Conservation (phyloP, 2,113 vertebrate species). For the Ploceus nigricollis region DNA sequence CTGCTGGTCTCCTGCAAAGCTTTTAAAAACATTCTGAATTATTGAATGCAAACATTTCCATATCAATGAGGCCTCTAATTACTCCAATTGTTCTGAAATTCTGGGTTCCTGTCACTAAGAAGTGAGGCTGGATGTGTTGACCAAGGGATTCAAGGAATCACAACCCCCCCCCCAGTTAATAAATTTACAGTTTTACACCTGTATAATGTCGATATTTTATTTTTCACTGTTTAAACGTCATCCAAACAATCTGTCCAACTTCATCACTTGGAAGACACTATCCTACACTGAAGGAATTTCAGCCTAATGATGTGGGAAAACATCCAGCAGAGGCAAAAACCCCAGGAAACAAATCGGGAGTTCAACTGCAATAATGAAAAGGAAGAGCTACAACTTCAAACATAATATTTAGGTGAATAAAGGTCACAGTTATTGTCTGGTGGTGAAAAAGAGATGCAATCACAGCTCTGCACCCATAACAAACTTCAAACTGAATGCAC, state of each 20-base stretch:
- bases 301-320: neutral
- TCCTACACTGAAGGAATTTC: neutral
- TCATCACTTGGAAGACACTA: neutral
- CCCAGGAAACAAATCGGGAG: neutral
- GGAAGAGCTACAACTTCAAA: neutral
- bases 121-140: neutral
- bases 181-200: neutral
- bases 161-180: neutral
- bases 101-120: neutral
- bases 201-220: neutral
- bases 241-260: neutral
- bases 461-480: accelerated
- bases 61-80: neutral
- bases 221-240: neutral
- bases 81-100: neutral
- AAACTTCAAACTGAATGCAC: neutral
- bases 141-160: neutral
- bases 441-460: neutral
- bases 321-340: neutral
- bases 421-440: neutral
- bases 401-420: neutral
- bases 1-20: neutral
- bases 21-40: neutral
- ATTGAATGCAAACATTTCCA: neutral
- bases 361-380: neutral